These are phyloP conservation scores for Notoglanidium macrostoma DNA, from an alignment of 2,797 vertebrate genomes.

Conservation along the genomic window DNA sequence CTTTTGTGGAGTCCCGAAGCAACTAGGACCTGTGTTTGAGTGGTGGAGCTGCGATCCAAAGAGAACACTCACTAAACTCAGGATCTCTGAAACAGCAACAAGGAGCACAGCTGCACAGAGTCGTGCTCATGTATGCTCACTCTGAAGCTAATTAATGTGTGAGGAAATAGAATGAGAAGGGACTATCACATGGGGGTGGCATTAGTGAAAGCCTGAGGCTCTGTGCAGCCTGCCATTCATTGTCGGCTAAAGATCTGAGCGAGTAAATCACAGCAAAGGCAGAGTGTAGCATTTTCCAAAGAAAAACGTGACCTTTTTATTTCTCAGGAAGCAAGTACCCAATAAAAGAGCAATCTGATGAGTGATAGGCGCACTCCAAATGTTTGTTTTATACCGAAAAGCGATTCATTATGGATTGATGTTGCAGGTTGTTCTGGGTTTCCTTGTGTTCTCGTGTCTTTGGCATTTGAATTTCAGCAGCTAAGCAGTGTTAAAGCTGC, in stretches of 20 bases:
- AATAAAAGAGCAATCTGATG: slow-evolving; percentile 31
- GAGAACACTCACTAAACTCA: neutral
- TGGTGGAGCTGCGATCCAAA: neutral
- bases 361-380: neutral
- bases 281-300: neutral
- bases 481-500: slow-evolving; percentile 59
- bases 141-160: slow-evolving; percentile 32
- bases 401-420: slow-evolving; percentile 40
- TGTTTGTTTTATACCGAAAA: slow-evolving; percentile 42
- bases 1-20: neutral
- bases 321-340: neutral
- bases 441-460: slow-evolving; percentile 47
- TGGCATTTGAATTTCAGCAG: slow-evolving; percentile 55
- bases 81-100: neutral
- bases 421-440: slow-evolving; percentile 46
- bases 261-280: slow-evolving; percentile 9
- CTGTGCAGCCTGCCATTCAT: neutral
- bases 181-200: slow-evolving; percentile 19
- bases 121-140: slow-evolving; percentile 3
- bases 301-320: neutral
- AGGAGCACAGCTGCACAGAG: slow-evolving; percentile 23
- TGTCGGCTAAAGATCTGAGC: slow-evolving; percentile 8
- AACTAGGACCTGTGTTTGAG: neutral
- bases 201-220: slow-evolving; percentile 13
- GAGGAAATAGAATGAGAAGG: slow-evolving; percentile 31